Conservation (phyloP, 2,888 invertebrate species). For the Pecten maximus region DNA sequence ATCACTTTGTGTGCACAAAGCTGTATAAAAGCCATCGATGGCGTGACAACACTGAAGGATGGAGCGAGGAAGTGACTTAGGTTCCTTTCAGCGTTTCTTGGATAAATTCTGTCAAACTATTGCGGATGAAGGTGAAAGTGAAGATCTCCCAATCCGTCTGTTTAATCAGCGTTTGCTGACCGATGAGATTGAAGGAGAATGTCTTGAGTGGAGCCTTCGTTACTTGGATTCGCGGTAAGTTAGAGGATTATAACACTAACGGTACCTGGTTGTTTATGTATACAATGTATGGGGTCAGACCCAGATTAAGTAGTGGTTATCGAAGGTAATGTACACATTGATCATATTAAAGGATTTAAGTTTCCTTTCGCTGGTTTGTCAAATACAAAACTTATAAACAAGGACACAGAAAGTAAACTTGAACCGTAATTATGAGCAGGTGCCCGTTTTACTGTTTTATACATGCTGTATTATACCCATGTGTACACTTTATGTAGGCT, state of each 20-base stretch:
- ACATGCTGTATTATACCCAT: neutral
- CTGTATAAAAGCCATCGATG: slow-evolving; percentile 57
- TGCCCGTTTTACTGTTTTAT: neutral
- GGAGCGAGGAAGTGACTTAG: slow-evolving; percentile 68
- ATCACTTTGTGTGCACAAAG: slow-evolving; percentile 63
- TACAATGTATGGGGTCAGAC: slow-evolving; percentile 3
- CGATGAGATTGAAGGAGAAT: slow-evolving; percentile 77
- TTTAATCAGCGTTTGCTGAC: slow-evolving; percentile 64
- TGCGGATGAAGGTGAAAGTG: slow-evolving; percentile 64
- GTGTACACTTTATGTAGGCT: neutral
- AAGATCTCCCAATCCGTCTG: slow-evolving; percentile 67
- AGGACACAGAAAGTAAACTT: neutral
- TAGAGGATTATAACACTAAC: neutral
- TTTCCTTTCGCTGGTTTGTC: neutral
- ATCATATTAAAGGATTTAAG: neutral
- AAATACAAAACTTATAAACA: neutral
- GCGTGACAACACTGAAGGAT: slow-evolving; percentile 61
- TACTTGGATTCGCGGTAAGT: slow-evolving; percentile 75
- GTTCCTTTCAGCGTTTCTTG: slow-evolving; percentile 70
- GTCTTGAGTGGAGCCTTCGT: slow-evolving; percentile 76
- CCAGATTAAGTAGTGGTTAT: neutral
- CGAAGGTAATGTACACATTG: neutral
- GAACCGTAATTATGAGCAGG: neutral
- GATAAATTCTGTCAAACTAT: slow-evolving; percentile 70
- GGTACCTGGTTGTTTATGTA: slow-evolving; percentile 1